A percentile compares a stretch with the other conserved stretches of the same genome.
Conservation (phyloP, 2,888 invertebrate genomes). For the Graphium colonna region DNA sequence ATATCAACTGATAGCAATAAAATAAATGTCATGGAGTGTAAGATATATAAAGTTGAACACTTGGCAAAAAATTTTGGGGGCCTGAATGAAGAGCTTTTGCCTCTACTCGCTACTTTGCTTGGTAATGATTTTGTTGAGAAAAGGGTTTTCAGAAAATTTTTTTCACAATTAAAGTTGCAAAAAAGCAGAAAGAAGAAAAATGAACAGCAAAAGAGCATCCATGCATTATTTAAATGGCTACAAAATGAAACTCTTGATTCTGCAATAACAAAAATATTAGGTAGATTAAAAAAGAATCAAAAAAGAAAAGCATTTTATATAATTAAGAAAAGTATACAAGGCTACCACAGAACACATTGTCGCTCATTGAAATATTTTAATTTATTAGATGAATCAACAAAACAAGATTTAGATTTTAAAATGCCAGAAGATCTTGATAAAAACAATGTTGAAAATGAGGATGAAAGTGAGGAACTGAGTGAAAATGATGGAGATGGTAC, state of each 20-base stretch:
- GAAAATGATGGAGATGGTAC: slow-evolving; percentile 34
- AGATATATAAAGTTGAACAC: slow-evolving; percentile 85
- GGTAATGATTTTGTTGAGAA: slow-evolving; percentile 94
- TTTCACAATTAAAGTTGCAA: slow-evolving; percentile 81
- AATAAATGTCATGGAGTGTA: slow-evolving; percentile 80
- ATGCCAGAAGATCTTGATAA: slow-evolving; percentile 33
- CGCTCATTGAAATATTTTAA: slow-evolving; percentile 80
- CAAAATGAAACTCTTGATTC: slow-evolving; percentile 84
- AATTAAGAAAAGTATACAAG: slow-evolving; percentile 82
- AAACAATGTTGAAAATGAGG: slow-evolving; percentile 29
- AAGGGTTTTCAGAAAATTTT: slow-evolving; percentile 85
- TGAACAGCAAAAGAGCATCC: slow-evolving; percentile 84
- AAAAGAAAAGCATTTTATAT: slow-evolving; percentile 75
- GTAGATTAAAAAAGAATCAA: slow-evolving; percentile 78
- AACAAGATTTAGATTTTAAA: slow-evolving; percentile 26
- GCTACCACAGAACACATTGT: slow-evolving; percentile 81
- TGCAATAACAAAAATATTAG: slow-evolving; percentile 84
- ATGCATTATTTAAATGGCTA: slow-evolving; percentile 87
- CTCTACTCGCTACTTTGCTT: slow-evolving; percentile 89
- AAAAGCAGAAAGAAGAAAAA: slow-evolving; percentile 76
- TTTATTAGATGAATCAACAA: slow-evolving; percentile 36
- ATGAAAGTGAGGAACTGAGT: slow-evolving; percentile 32
- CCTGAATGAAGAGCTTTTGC: slow-evolving; percentile 83
- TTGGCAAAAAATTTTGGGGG: slow-evolving; percentile 84
- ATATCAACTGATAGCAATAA: slow-evolving; percentile 45